Evolutionary conservation across 2,888 invertebrate genomes (phyloP), one percentile per base, ranked within the genome.

Genomic region (Saturnia japonica): DNA sequence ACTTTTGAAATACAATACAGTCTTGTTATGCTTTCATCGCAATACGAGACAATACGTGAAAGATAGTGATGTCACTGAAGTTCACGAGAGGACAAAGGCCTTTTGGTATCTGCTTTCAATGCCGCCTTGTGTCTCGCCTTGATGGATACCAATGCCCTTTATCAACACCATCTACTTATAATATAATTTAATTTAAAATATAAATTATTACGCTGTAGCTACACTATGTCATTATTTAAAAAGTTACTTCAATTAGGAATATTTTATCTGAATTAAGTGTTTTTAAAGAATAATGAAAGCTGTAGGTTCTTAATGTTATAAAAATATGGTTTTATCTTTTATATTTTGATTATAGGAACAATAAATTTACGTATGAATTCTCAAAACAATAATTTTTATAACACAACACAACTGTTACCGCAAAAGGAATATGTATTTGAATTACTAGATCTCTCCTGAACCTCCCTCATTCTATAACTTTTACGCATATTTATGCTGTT

Each of bases 41-140:
- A 4, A 34, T 34, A 34, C 25, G 16, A 57, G 64, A 70, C 70
- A 57, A 67, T 14, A 64, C 68, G 51, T 51, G 70, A 70, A 51
- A 70, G 70, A 70, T 70, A 70, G 54, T 54, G 70, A 67, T 70
- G 70, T 28, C 54, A 54, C 51, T 42, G 62, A 68, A 71, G 74
- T 75, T 77, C 76, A 77, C 47, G 70, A 62, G 72, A 72, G 74
- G 71, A 67, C 74, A 76, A 72, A 72, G 70, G 68, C 74, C 72
- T 69, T 60, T 28, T 67, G 42, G 70, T 70, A 70, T 70, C 70
- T 67, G 70, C 28, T 70, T 54, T 67, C 70, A 70, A 70, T 70
- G 70, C 54, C 70, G 67, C 40, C 51, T 22, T 70, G 66, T 67
- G 70, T 70, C 66, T 28, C 42, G 67, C 68, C 66, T 66, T 70